Evolutionary conservation across 2,113 vertebrate species (phyloP).

Genomic region (Dipodomys ordii): DNA sequence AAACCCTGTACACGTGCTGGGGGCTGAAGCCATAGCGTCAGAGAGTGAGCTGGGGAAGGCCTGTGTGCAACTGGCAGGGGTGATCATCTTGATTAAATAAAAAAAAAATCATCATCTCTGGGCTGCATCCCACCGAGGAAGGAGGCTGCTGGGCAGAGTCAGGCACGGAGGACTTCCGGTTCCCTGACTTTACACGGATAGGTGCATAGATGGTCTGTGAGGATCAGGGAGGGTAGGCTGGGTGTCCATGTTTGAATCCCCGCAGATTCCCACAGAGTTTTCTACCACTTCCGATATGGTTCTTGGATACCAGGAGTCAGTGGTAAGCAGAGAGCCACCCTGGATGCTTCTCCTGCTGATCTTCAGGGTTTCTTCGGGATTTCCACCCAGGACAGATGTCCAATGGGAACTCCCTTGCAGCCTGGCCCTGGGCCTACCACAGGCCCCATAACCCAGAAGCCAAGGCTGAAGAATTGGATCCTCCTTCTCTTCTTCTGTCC

Average conservation of each 20-base stretch:
- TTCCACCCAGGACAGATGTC: conserved; percentile 90
- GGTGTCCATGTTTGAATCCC: conserved; percentile 94
- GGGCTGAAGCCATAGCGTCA: conserved; percentile 91
- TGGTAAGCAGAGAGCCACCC: conserved; percentile 88
- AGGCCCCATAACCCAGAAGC: conserved; percentile 81
- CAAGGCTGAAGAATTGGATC: conserved; percentile 92
- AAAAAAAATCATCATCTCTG: conserved; percentile 87
- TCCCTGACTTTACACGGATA: conserved; percentile 96
- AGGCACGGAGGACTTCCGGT: conserved; percentile 93
- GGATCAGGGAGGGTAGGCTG: conserved; percentile 94
- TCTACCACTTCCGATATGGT: conserved; percentile 95
- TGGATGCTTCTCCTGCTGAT: conserved; percentile 90
- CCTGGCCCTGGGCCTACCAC: conserved; percentile 80
- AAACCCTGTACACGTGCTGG: conserved; percentile 94
- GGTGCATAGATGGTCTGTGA: conserved; percentile 93
- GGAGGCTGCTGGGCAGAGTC: conserved; percentile 96
- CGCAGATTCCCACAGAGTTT: conserved; percentile 94
- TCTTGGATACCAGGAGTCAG: conserved; percentile 87
- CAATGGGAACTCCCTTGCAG: conserved; percentile 90
- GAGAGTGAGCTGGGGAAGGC: conserved; percentile 94
- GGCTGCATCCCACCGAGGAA: conserved; percentile 93
- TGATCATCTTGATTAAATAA: conserved; percentile 63
- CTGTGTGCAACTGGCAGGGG: conserved; percentile 92
- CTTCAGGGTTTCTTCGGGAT: conserved; percentile 91
- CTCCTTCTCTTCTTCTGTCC: conserved; percentile 79